Percentiles rank a stretch among this genome's conserved stretches.
These are phyloP conservation scores for Brachypteracias leptosomus DNA, from an alignment of 2,113 vertebrate species.

Conservation along the genomic window DNA sequence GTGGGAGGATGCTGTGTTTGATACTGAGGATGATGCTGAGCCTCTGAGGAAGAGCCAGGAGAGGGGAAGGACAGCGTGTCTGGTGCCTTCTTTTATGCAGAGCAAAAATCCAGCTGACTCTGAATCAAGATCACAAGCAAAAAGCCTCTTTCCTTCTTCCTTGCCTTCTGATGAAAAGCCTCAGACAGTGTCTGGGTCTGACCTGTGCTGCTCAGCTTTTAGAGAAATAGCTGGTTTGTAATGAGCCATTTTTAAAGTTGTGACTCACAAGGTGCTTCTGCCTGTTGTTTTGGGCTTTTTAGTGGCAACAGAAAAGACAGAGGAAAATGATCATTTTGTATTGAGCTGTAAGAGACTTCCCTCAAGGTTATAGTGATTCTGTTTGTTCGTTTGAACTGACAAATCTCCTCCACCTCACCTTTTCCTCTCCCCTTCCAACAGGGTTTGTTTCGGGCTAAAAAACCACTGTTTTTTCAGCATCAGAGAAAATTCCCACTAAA, in stretches of 20 bases:
- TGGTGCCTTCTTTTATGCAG: background rate
- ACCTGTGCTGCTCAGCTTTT: background rate
- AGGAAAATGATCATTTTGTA: background rate
- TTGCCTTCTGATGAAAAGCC: background rate
- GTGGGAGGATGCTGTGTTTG: background rate
- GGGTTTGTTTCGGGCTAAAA: background rate
- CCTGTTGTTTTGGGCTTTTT: background rate
- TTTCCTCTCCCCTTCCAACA: background rate
- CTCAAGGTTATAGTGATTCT: background rate
- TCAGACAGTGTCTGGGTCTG: background rate
- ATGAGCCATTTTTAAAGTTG: background rate
- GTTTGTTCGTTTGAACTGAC: background rate
- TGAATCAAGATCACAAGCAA: background rate
- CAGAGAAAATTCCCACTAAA: background rate
- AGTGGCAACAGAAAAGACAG: background rate
- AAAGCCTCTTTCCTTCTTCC: background rate
- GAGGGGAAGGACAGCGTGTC: fast-evolving
- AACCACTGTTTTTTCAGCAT: no score
- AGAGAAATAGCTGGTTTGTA: background rate
- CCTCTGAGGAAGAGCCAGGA: background rate
- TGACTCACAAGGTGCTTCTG: background rate
- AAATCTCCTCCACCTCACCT: background rate
- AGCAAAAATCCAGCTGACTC: background rate
- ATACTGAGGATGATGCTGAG: background rate
- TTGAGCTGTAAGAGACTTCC: background rate